Evolutionary conservation across 2,888 invertebrate species (phyloP).

Genomic region (Rhimphoctona megacephalus): DNA sequence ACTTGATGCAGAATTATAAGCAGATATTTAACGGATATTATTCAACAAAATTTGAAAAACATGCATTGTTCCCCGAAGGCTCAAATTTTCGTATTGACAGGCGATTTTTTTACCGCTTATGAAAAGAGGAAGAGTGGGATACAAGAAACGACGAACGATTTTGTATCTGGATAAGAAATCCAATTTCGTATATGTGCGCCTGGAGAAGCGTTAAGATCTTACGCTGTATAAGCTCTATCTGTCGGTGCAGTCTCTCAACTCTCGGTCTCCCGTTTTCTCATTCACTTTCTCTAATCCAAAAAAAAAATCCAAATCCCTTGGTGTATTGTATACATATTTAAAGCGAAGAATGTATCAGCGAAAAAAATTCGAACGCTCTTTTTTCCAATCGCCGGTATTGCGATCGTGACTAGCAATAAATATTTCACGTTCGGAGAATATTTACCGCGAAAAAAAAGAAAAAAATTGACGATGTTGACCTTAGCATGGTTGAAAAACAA

Average conservation of each 20-base stretch:
- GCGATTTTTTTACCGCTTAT: background rate
- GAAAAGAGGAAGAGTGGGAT: background rate
- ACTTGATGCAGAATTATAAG: background rate
- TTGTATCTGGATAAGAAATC: constrained; percentile 68
- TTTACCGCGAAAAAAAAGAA: background rate
- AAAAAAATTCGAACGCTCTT: background rate
- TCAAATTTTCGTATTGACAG: constrained; percentile 8
- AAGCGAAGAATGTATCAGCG: background rate
- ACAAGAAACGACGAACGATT: constrained; percentile 47
- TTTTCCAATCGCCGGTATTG: background rate
- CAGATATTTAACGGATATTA: background rate
- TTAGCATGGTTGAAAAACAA: background rate
- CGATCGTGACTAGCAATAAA: background rate
- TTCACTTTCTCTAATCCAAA: constrained; percentile 17
- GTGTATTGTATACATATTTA: background rate
- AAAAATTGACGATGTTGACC: background rate
- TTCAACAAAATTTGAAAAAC: background rate
- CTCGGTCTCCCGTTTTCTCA: constrained; percentile 19
- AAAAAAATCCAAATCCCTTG: constrained; percentile 13
- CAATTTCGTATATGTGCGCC: constrained; percentile 72
- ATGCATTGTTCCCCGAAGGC: background rate
- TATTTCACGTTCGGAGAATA: background rate
- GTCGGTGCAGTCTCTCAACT: constrained; percentile 55
- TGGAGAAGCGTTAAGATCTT: constrained; percentile 69
- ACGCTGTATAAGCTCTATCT: constrained; percentile 33